Conservation (phyloP, 2,113 vertebrate species). For the Diadophis punctatus region DNA sequence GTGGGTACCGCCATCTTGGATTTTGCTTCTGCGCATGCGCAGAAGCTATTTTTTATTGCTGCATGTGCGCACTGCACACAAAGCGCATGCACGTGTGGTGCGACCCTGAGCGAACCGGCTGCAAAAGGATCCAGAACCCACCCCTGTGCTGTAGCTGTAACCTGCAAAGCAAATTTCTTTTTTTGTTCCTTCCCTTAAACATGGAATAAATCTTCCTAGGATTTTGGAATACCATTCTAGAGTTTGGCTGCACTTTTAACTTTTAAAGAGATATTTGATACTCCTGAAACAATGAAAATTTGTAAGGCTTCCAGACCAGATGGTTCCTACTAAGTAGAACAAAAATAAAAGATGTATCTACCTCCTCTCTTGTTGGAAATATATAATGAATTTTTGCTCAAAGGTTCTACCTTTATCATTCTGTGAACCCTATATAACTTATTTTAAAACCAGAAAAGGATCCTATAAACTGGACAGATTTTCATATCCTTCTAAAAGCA, state of each 20-base stretch:
- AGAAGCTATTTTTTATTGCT: too few species aligned
- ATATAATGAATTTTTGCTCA: not conserved
- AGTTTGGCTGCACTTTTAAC: not conserved
- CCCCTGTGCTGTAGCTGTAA: not conserved
- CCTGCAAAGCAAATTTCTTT: not conserved
- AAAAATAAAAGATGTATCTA: not conserved
- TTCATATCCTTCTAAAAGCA: not conserved
- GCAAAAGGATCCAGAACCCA: too few species aligned
- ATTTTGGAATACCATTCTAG: not conserved
- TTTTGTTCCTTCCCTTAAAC: not conserved
- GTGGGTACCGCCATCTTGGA: too few species aligned
- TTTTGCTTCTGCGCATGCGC: too few species aligned
- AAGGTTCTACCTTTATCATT: not conserved
- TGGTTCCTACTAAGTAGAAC: not conserved
- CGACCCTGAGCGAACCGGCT: too few species aligned
- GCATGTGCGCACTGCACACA: too few species aligned
- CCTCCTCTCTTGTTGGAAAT: not conserved
- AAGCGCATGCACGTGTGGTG: too few species aligned
- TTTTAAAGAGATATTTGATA: not conserved
- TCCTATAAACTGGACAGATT: not conserved
- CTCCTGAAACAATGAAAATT: not conserved
- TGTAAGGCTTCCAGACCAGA: not conserved
- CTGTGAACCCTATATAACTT: not conserved
- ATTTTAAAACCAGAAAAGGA: not conserved
- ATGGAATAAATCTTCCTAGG: not conserved